These are phyloP conservation scores for Sycophila texana DNA, from an alignment of 2,888 invertebrate genomes.

Conservation along the genomic window DNA sequence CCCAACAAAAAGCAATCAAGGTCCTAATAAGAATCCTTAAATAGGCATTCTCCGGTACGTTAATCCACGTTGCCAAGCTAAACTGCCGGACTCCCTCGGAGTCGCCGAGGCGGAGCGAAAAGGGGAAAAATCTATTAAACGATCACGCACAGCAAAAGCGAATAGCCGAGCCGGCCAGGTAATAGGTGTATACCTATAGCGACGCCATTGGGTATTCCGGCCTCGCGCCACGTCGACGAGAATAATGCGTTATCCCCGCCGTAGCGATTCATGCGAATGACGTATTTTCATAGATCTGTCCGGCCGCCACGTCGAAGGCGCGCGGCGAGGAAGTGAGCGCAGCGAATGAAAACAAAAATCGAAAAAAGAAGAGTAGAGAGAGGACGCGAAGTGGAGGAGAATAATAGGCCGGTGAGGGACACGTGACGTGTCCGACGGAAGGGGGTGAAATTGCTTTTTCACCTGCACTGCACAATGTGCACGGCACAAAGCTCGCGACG, in stretches of 20 bases:
- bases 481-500: neutral
- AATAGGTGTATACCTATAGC: neutral
- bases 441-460: slow-evolving; percentile 30
- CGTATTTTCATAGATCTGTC: slow-evolving; percentile 44
- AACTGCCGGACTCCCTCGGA: neutral
- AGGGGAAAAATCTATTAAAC: slow-evolving; percentile 27
- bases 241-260: slow-evolving; percentile 28
- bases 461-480: neutral
- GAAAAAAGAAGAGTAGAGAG: slow-evolving; percentile 14
- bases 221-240: slow-evolving; percentile 12
- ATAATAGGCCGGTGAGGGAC: neutral
- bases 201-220: slow-evolving; percentile 10
- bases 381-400: slow-evolving; percentile 10
- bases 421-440: neutral
- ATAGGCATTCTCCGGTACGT: slow-evolving; percentile 13
- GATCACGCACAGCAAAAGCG: slow-evolving; percentile 20
- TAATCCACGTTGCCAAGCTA: neutral
- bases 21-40: neutral
- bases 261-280: slow-evolving; percentile 46
- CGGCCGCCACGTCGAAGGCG: neutral
- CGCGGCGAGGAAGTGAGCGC: neutral
- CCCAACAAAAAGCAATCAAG: neutral
- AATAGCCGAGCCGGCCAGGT: neutral
- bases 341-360: neutral
- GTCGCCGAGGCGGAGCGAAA: neutral